These are phyloP conservation scores for Hyalella azteca DNA, from an alignment of 2,888 invertebrate species.

Conservation along the genomic window DNA sequence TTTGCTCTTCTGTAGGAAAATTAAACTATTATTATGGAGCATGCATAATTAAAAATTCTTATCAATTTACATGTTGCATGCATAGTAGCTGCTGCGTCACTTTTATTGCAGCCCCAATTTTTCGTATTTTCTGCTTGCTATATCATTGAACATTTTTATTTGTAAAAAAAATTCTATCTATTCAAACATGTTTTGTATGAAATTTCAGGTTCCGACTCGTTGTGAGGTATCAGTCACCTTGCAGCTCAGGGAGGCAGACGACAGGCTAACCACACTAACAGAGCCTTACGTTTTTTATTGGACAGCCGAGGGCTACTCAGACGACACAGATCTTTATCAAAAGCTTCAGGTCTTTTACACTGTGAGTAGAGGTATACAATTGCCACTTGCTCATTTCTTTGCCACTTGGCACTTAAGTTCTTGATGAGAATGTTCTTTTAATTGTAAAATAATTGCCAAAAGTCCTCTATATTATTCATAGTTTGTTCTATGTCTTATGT, in stretches of 20 bases:
- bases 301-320: constrained; percentile 47
- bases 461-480: no score
- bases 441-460: no score
- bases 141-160: not conserved
- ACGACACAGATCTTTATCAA: constrained; percentile 43
- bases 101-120: no score
- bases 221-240: constrained; percentile 46
- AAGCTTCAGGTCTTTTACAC: constrained; percentile 51
- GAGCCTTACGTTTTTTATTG: constrained; percentile 54
- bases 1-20: no score
- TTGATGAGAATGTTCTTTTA: no score
- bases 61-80: no score
- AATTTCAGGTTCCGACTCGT: constrained; percentile 44
- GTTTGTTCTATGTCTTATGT: no score
- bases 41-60: no score
- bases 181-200: not conserved
- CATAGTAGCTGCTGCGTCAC: no score
- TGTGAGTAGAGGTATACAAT: constrained; percentile 43
- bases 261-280: constrained; percentile 41
- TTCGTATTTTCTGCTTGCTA: not conserved
- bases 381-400: no score
- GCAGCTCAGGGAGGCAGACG: constrained; percentile 29
- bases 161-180: not conserved
- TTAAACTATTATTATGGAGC: no score
- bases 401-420: no score